phyloP scores from a whole-genome alignment of 2,113 vertebrate genomes.

The Spizaetus ornatus region DNA sequence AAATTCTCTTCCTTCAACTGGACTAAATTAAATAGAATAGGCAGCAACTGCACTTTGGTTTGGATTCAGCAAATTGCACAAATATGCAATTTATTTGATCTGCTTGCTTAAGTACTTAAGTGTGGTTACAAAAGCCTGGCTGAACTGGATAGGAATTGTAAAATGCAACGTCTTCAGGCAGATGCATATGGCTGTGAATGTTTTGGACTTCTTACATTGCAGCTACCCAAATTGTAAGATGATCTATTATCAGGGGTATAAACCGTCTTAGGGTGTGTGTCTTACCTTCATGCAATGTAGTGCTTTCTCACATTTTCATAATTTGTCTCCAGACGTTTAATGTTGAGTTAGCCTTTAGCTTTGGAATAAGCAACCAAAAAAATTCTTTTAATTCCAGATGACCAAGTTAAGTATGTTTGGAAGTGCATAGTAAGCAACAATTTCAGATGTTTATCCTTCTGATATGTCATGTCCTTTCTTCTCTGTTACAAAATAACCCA shows the following conservation, averaged over 20 bases:
- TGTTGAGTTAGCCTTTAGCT: background rate
- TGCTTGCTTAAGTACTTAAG: background rate
- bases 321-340: background rate
- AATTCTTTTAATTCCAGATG: background rate
- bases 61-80: background rate
- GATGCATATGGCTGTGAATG: background rate
- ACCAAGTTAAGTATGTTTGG: background rate
- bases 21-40: background rate
- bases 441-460: background rate
- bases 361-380: background rate
- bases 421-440: background rate
- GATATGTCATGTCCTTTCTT: background rate
- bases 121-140: background rate
- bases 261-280: rapidly evolving
- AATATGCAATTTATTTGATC: background rate
- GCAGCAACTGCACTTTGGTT: background rate
- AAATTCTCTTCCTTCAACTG: background rate
- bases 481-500: background rate
- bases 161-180: background rate
- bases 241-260: background rate
- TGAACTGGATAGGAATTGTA: background rate
- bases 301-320: background rate
- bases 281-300: background rate
- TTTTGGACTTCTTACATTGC: background rate
- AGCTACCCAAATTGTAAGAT: background rate